Conservation (phyloP, 2,888 invertebrate species). For the Anagyrus pseudococci region DNA sequence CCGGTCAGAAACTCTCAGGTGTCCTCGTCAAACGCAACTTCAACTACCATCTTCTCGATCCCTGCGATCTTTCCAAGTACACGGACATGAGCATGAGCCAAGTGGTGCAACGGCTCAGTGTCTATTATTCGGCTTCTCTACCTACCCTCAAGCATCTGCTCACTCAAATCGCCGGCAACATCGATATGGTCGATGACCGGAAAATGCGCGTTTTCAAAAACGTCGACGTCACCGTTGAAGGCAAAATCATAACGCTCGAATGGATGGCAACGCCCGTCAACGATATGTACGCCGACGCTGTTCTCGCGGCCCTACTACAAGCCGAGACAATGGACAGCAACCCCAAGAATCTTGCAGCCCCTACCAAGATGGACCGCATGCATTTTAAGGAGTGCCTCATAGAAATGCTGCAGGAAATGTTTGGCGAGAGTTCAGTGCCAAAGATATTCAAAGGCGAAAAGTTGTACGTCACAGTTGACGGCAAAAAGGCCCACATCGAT, state of each 20-base stretch:
- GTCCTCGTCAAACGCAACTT: conserved; percentile 97
- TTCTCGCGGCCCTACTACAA: conserved; percentile 85
- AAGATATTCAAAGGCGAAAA: conserved; percentile 93
- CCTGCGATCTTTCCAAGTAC: conserved; percentile 92
- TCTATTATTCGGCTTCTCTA: conserved; percentile 82
- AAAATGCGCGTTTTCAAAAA: conserved; percentile 82
- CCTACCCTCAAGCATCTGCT: conserved; percentile 77
- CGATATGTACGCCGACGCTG: conserved; percentile 98
- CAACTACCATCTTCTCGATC: conserved; percentile 93
- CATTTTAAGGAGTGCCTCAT: conserved; percentile 92
- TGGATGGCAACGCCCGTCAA: conserved; percentile 95
- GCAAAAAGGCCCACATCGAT: conserved; percentile 85
- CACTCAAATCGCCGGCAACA: conserved; percentile 78
- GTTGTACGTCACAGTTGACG: conserved; percentile 83
- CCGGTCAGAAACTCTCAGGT: conserved; percentile 84
- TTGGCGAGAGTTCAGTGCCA: conserved; percentile 91
- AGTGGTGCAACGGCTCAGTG: conserved; percentile 89
- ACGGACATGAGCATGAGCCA: conserved; percentile 95
- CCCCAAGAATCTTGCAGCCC: conserved; percentile 68
- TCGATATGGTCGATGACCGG: conserved; percentile 76
- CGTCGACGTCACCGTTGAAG: conserved; percentile 82
- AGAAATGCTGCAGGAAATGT: conserved; percentile 93
- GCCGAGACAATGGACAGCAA: conserved; percentile 75
- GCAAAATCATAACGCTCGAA: conserved; percentile 85
- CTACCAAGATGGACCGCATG: conserved; percentile 83